phyloP scores from a whole-genome alignment of 2,113 vertebrate species.

The Hirundichthys speculiger region DNA sequence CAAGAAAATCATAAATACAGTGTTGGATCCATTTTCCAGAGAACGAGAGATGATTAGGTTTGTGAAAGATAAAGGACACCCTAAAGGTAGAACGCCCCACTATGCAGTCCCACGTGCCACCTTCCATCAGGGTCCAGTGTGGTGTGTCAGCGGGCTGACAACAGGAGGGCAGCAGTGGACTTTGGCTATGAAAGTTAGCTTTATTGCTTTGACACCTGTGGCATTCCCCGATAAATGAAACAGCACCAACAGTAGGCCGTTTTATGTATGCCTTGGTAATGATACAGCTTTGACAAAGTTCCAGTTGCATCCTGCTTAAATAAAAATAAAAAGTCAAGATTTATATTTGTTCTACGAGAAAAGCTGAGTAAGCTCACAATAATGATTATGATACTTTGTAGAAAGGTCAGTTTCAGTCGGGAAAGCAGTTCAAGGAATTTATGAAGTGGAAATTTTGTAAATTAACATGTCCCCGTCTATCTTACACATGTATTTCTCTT shows the following conservation, averaged over 20 bases:
- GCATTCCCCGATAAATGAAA: conserved; percentile 38
- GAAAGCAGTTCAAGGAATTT: too few species aligned
- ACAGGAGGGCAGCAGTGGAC: conserved; percentile 45
- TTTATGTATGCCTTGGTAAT: conserved; percentile 7
- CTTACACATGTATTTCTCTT: too few species aligned
- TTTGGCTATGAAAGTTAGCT: conserved; percentile 44
- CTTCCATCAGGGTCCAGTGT: conserved; percentile 42
- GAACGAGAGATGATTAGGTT: conserved; percentile 34
- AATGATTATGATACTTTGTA: too few species aligned
- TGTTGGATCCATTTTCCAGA: conserved; percentile 17
- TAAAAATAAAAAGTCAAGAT: neutral
- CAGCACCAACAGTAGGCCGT: conserved; percentile 7
- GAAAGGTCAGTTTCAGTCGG: too few species aligned
- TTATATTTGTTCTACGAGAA: too few species aligned
- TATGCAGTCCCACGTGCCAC: conserved; percentile 50
- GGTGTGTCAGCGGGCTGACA: conserved; percentile 50
- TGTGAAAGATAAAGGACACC: conserved; percentile 20
- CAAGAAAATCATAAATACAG: conserved; percentile 2
- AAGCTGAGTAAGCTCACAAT: too few species aligned
- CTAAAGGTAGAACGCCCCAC: conserved; percentile 9
- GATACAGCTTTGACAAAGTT: conserved; percentile 3
- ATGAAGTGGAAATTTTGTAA: too few species aligned
- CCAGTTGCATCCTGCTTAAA: conserved; percentile 12
- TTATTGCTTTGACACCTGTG: conserved; percentile 65
- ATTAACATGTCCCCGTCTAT: too few species aligned